Conservation (phyloP, 2,888 invertebrate genomes). For the Torymus texanus region DNA sequence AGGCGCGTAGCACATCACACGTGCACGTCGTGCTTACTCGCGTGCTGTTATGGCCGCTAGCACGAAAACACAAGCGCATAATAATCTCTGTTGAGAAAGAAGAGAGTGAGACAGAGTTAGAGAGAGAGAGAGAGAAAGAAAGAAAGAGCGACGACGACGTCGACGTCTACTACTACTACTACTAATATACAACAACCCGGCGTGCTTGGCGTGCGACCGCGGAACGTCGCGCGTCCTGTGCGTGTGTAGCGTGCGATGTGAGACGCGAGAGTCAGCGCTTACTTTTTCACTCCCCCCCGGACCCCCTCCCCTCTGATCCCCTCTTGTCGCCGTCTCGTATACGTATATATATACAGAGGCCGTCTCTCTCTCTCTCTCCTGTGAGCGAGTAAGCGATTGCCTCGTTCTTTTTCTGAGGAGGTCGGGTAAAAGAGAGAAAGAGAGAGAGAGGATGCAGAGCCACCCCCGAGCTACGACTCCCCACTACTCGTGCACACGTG, state of each 20-base stretch:
- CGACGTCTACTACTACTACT: no score
- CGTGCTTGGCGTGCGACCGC: neutral
- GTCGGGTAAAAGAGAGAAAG: no score
- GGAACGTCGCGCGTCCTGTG: slow-evolving; percentile 24
- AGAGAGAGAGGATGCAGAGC: slow-evolving; percentile 20
- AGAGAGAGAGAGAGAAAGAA: neutral
- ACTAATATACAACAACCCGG: no score
- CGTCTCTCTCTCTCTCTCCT: neutral
- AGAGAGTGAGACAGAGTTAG: neutral
- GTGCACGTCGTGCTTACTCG: no score
- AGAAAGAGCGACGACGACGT: neutral
- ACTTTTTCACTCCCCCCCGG: neutral
- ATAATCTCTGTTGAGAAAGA: neutral
- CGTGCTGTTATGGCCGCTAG: slow-evolving; percentile 5
- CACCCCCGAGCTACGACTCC: slow-evolving; percentile 41
- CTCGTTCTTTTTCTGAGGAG: neutral
- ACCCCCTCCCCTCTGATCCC: neutral
- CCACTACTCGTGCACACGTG: neutral
- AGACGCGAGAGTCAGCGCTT: neutral
- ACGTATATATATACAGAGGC: neutral
- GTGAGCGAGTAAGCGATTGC: no score
- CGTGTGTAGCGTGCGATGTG: slow-evolving; percentile 29
- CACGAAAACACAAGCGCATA: neutral
- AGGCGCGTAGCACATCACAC: no score
- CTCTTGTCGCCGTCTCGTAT: neutral